A percentile compares a stretch with the other conserved stretches of the same genome.
Conservation (phyloP, 35 echinoderm and acorn worm genomes). For the Lytechinus variegatus region DNA sequence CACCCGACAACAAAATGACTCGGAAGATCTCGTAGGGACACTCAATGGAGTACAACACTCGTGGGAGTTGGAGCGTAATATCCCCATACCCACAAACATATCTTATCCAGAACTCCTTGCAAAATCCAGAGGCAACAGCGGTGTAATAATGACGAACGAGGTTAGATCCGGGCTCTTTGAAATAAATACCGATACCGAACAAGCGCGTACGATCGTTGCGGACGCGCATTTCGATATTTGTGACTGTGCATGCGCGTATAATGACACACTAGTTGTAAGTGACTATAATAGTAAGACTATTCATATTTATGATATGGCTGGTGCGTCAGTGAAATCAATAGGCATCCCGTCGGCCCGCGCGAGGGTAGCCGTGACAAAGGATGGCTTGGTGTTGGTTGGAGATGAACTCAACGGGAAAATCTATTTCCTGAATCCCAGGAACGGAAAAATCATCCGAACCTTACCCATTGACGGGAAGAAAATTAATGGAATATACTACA, state of each 20-base stretch:
- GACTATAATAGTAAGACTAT: conserved; percentile 47
- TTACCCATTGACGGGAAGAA: conserved; percentile 5
- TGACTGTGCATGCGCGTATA: conserved; percentile 2
- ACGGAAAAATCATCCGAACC: conserved; percentile 26
- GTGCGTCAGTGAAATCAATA: background rate
- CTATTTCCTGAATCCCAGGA: conserved; percentile 14
- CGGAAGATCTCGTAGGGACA: background rate
- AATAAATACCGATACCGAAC: conserved; percentile 21
- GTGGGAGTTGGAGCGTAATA: background rate
- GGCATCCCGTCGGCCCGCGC: background rate
- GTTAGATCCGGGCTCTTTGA: conserved; percentile 28
- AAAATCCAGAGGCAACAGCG: too few relatives aligned
- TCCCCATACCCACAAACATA: background rate
- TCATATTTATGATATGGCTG: conserved; percentile 1
- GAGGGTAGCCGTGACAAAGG: background rate
- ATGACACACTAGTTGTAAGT: background rate
- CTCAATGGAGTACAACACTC: conserved; percentile 32
- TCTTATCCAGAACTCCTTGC: conserved; percentile 27
- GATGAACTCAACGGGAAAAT: conserved; percentile 30
- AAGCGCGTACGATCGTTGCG: background rate
- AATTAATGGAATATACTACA: background rate
- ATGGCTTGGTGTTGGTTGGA: background rate
- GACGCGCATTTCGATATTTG: conserved; percentile 31
- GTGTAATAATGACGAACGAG: conserved; percentile 43
- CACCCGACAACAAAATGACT: background rate